These are phyloP conservation scores for Nemurella pictetii DNA, from an alignment of 2,888 invertebrate genomes.

Conservation along the genomic window DNA sequence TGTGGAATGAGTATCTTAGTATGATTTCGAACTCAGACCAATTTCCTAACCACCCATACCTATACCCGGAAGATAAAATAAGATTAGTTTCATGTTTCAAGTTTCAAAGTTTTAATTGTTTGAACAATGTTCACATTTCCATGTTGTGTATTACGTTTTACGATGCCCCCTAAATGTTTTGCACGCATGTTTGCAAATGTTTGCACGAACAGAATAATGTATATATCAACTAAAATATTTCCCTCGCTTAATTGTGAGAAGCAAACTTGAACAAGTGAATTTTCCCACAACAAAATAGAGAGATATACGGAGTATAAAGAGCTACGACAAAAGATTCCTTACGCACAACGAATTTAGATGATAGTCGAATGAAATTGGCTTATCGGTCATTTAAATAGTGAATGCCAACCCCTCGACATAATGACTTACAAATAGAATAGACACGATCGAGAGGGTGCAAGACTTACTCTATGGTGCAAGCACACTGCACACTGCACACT, in stretches of 20 bases:
- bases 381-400: background rate
- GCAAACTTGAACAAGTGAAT: background rate
- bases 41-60: background rate
- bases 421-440: no score
- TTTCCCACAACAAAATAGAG: background rate
- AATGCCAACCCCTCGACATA: no score
- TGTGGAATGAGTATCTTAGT: background rate
- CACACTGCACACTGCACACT: background rate
- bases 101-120: background rate
- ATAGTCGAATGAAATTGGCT: background rate
- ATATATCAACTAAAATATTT: no score
- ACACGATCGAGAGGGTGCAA: no score
- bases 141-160: background rate
- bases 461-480: background rate
- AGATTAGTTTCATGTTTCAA: no score
- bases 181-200: background rate
- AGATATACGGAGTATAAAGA: no score
- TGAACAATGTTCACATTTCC: background rate
- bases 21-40: slow-evolving; percentile 10
- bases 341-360: background rate
- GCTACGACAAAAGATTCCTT: background rate
- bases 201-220: background rate
- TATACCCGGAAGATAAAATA: background rate
- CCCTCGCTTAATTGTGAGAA: background rate
- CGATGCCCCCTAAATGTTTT: background rate